Evolutionary conservation across 1,140 invertebrate genomes (phyloP), one percentile per base, ranked within the genome.

Genomic region (Monochamus saltuarius): DNA sequence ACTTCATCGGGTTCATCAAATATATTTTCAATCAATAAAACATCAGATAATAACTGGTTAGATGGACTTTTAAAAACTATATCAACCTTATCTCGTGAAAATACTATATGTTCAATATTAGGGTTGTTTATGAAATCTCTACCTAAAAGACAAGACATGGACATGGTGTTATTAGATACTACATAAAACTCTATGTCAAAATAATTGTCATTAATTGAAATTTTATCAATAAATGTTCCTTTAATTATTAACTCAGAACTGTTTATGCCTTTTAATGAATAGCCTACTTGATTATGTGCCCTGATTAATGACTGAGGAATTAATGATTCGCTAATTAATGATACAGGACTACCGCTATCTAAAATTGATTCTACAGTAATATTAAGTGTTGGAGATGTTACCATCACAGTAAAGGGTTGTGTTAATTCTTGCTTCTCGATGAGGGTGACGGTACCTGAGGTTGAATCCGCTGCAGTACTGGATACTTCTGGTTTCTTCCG

Each of bases 151-250:
- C 22, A 29, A 29, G 2, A 29, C 2, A 29, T 3, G 6, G 22
- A 29, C 22, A 29, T 29, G 2, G 22, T 29, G 6, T 6, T 29
- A 29, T 29, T 29, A 3, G 22, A 2, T 29, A 29, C 22, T 6
- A 29, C 22, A 29, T 29, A 29, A 29, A 29, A 29, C 6, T 29
- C 6, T 29, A 29, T 6, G 6, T 29, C 22, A 29, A 29, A 29
- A 29, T 29, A 29, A 29, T 29, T 29, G 22, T 29, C 22, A 29
- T 29, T 29, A 6, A 38, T 29, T 37, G 19, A 11, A 51, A 59
- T 29, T 59, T 40, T 39, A 13, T 51, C 37, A 47, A 40, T 7
- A 60, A 29, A 22, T 52, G 9, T 8, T 17, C 11, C 17, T 17
- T 1, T 29, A 3, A 9, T 40, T 40, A n/a, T 14, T 40, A 40